These are phyloP conservation scores for Pseudomyrmex flavicornis DNA, from an alignment of 1,140 invertebrate species.

Conservation along the genomic window DNA sequence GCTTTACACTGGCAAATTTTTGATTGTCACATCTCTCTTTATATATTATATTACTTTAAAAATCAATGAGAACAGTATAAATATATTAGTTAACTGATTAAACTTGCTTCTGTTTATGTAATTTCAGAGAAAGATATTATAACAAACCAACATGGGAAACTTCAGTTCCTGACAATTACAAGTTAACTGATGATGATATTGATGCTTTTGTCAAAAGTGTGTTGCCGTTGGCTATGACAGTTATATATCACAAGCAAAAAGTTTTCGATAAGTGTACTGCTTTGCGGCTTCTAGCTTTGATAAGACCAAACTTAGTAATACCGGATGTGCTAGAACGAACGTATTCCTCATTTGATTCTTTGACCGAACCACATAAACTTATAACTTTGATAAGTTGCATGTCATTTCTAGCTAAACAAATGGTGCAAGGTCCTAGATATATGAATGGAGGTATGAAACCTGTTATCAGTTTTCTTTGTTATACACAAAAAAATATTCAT, in stretches of 20 bases:
- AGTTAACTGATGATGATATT: slow-evolving; percentile 93
- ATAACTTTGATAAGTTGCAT: slow-evolving; percentile 92
- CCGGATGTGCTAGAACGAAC: slow-evolving; percentile 93
- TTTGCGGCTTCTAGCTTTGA: slow-evolving; percentile 90
- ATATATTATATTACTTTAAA: neutral
- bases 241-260: slow-evolving; percentile 90
- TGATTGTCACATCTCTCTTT: no score
- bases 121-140: slow-evolving; percentile 87
- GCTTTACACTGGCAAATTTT: no score
- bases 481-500: no score
- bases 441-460: slow-evolving; percentile 69
- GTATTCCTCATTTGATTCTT: slow-evolving; percentile 91
- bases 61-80: no score
- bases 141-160: slow-evolving; percentile 89
- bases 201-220: slow-evolving; percentile 93
- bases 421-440: slow-evolving; percentile 88
- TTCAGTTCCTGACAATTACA: slow-evolving; percentile 88
- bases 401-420: slow-evolving; percentile 89
- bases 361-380: slow-evolving; percentile 95
- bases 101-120: neutral
- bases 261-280: slow-evolving; percentile 88
- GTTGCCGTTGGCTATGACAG: slow-evolving; percentile 91
- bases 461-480: no score
- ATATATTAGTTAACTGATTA: neutral
- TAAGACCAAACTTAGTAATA: slow-evolving; percentile 93